Evolutionary conservation across 2,113 vertebrate genomes (phyloP).

Genomic region (Oplegnathus fasciatus): DNA sequence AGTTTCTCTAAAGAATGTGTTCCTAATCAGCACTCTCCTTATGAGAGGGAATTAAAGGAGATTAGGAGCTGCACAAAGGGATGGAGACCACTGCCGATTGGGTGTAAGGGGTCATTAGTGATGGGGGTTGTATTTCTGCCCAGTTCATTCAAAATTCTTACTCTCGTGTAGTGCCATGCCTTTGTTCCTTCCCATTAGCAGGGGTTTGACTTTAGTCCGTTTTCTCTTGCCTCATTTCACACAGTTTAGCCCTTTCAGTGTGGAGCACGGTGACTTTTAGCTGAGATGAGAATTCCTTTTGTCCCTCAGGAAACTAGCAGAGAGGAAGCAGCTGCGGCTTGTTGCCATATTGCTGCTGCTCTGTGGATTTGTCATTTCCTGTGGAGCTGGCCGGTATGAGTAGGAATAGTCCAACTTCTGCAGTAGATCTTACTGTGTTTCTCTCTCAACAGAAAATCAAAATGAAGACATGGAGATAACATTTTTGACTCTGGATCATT

Average conservation of each 20-base stretch:
- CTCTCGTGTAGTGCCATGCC: constrained; percentile 36
- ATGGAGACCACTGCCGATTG: constrained; percentile 66
- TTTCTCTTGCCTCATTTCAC: constrained; percentile 71
- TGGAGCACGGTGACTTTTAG: constrained; percentile 70
- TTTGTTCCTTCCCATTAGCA: constrained; percentile 70
- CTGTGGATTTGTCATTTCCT: constrained; percentile 86
- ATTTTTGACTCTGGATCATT: constrained; percentile 16
- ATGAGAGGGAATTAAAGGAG: constrained; percentile 71
- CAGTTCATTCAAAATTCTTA: constrained; percentile 63
- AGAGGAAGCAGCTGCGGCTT: constrained; percentile 84
- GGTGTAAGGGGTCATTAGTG: constrained; percentile 73
- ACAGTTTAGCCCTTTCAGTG: constrained; percentile 70
- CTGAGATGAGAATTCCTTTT: constrained; percentile 78
- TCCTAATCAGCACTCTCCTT: constrained; percentile 55
- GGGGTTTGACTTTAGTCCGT: constrained; percentile 62
- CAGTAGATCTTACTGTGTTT: constrained; percentile 63
- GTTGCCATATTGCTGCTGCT: constrained; percentile 80
- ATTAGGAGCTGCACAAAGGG: constrained; percentile 72
- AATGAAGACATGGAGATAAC: constrained; percentile 72
- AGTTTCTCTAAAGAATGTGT: constrained; percentile 62
- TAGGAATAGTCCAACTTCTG: constrained; percentile 60
- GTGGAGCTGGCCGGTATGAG: constrained; percentile 65
- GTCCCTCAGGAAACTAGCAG: constrained; percentile 81
- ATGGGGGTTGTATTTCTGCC: constrained; percentile 71
- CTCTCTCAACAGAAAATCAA: constrained; percentile 72